A percentile compares a stretch with the other conserved stretches of the same genome.
Conservation (phyloP, 2,888 invertebrate species). For the Drosophila neonasuta region DNA sequence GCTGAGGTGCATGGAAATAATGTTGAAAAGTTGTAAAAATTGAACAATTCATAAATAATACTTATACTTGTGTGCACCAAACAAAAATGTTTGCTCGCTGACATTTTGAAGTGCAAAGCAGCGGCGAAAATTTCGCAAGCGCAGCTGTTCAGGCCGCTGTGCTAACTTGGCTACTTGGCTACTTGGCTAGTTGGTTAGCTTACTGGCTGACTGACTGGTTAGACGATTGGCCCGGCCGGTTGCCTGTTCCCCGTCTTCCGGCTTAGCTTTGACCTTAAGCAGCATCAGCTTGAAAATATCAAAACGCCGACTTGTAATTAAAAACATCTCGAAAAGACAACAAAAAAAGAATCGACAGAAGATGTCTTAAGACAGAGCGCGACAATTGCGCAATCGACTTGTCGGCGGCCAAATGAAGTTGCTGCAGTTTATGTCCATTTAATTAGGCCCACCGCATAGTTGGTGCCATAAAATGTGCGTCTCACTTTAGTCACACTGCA, state of each 20-base stretch:
- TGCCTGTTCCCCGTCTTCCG: constrained; percentile 60
- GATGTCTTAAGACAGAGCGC: constrained; percentile 51
- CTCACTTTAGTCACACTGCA: constrained; percentile 14
- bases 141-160: constrained; percentile 40
- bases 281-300: constrained; percentile 53
- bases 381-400: constrained; percentile 48
- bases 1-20: constrained; percentile 44
- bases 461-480: constrained; percentile 42
- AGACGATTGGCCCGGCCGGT: constrained; percentile 5
- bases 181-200: constrained; percentile 12
- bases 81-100: constrained; percentile 53
- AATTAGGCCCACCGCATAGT: constrained; percentile 47
- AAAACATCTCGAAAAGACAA: constrained; percentile 17
- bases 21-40: constrained; percentile 43
- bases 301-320: constrained; percentile 65
- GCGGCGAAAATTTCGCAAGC: constrained; percentile 67
- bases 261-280: constrained; percentile 73
- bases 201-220: constrained; percentile 1
- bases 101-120: constrained; percentile 74
- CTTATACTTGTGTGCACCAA: constrained; percentile 26
- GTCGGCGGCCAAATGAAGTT: neutral
- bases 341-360: constrained; percentile 51
- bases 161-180: constrained; percentile 6
- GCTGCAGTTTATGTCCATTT: constrained; percentile 50
- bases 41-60: constrained; percentile 72